These are phyloP conservation scores for Genyomyrus donnyi DNA, from an alignment of 2,113 vertebrate species.

Conservation along the genomic window DNA sequence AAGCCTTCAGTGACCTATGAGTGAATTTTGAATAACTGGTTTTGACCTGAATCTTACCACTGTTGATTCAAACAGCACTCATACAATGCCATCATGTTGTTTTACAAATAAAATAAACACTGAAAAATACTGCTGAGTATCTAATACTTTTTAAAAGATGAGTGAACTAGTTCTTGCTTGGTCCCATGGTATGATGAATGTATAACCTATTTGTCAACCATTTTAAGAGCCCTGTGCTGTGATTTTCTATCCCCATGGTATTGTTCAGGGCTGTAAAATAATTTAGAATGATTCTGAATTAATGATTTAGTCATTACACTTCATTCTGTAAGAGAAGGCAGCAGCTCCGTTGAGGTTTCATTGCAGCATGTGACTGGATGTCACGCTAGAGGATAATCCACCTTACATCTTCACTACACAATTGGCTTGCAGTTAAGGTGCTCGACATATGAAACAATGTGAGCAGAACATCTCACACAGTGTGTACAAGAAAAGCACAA, in stretches of 20 bases:
- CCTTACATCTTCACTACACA: neutral
- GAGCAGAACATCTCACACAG: neutral
- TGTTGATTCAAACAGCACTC: neutral
- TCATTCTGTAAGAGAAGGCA: slow-evolving; percentile 17
- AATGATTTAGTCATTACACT: slow-evolving; percentile 23
- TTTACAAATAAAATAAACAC: neutral
- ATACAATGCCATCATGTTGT: neutral
- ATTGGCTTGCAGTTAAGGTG: neutral
- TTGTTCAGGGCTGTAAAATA: slow-evolving; percentile 7
- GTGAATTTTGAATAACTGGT: neutral
- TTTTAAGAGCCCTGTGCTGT: slow-evolving; percentile 8
- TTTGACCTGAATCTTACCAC: neutral
- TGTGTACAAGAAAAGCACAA: neutral
- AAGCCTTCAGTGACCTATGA: neutral
- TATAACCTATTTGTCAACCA: neutral
- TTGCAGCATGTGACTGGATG: neutral
- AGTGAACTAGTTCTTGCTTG: neutral
- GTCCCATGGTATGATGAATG: neutral
- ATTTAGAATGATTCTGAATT: slow-evolving; percentile 8
- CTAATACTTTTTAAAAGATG: neutral
- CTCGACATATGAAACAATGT: neutral
- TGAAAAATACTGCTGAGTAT: neutral
- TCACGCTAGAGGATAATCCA: neutral
- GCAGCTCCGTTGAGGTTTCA: slow-evolving; percentile 6
- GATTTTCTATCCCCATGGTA: neutral